Conservation (phyloP, 2,113 vertebrate species). For the Microtus pennsylvanicus region DNA sequence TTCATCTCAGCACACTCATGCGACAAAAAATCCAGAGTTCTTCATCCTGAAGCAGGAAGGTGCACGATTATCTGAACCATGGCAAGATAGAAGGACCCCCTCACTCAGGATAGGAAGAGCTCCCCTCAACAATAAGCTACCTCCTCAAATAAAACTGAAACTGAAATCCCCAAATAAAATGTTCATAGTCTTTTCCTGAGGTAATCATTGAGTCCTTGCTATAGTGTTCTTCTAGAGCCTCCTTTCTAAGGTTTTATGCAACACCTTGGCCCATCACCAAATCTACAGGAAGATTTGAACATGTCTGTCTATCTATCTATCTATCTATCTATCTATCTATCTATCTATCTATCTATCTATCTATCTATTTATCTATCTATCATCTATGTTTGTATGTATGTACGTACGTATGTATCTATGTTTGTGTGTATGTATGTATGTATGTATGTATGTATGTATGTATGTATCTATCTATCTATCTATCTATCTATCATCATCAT, state of each 20-base stretch:
- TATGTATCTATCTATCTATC: neutral
- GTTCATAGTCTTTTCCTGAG: neutral
- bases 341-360: neutral
- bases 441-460: neutral
- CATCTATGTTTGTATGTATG: neutral
- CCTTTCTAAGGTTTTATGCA: slow-evolving; percentile 28
- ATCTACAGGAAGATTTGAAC: neutral
- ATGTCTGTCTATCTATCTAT: neutral
- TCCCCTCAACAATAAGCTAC: neutral
- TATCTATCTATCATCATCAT: neutral
- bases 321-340: neutral
- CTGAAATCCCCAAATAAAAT: neutral
- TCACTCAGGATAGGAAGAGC: neutral
- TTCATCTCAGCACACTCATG: neutral
- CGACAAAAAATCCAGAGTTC: slow-evolving; percentile 12
- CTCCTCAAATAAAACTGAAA: neutral
- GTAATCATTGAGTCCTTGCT: neutral
- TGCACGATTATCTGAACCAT: neutral
- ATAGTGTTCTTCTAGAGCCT: neutral
- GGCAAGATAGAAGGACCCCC: neutral
- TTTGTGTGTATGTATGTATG: too few relatives aligned
- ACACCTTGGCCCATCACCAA: neutral
- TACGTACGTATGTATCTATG: neutral
- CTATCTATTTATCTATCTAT: too few relatives aligned
- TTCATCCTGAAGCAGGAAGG: neutral